Conservation (phyloP, 2,888 invertebrate genomes). For the Troides aeacus region DNA sequence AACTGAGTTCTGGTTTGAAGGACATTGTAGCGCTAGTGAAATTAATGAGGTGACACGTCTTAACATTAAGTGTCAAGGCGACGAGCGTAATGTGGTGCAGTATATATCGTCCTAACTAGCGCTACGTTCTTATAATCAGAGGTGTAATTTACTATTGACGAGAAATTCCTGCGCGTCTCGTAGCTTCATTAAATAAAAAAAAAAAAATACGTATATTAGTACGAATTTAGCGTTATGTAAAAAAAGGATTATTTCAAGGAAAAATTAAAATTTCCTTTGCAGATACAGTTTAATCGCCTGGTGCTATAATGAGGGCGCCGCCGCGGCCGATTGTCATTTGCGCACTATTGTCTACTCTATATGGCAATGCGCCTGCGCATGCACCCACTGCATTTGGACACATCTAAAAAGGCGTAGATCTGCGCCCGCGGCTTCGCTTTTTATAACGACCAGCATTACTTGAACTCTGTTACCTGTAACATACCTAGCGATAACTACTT, state of each 20-base stretch:
- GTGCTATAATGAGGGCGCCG: slow-evolving; percentile 65
- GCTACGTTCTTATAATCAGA: too few species aligned
- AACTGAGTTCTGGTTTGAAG: too few species aligned
- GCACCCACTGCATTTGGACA: slow-evolving; percentile 64
- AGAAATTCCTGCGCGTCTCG: too few species aligned
- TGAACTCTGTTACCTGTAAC: slow-evolving; percentile 38
- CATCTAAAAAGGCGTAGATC: slow-evolving; percentile 77
- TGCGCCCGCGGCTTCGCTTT: slow-evolving; percentile 72
- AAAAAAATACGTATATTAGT: too few species aligned
- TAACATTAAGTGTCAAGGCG: too few species aligned
- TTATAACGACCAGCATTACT: slow-evolving; percentile 46
- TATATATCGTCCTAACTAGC: too few species aligned
- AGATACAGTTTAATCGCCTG: slow-evolving; percentile 57
- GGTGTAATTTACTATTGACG: too few species aligned
- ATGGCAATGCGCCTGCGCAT: slow-evolving; percentile 69
- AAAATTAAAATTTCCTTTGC: slow-evolving; percentile 39
- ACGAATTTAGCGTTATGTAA: too few species aligned
- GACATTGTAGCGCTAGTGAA: too few species aligned
- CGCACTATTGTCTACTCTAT: slow-evolving; percentile 76
- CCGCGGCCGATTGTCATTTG: slow-evolving; percentile 68
- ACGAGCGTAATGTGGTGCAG: too few species aligned
- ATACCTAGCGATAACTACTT: neutral
- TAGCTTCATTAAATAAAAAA: too few species aligned
- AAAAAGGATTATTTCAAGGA: neutral
- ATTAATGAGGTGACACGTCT: too few species aligned